phyloP scores from a whole-genome alignment of 2,797 vertebrate species.

The Lepus oiostolus region DNA sequence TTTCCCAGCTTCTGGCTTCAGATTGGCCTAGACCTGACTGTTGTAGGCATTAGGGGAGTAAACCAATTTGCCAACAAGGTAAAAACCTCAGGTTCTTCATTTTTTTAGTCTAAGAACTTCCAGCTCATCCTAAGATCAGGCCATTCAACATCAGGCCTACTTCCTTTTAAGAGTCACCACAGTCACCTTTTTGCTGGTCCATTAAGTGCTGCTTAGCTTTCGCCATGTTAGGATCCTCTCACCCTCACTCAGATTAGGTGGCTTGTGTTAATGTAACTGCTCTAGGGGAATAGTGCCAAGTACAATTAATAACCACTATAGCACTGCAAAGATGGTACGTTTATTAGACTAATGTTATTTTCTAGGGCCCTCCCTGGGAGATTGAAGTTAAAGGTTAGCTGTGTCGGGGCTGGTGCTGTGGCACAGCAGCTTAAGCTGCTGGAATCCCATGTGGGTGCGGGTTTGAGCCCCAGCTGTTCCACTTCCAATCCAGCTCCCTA shows the following conservation, averaged over 20 bases:
- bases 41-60: too few species aligned
- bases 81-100: neutral
- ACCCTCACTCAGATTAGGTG: neutral
- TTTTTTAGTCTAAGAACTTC: neutral
- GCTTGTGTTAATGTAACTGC: neutral
- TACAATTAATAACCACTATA: neutral
- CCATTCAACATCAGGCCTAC: neutral
- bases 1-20: too few species aligned
- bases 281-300: neutral
- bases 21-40: too few species aligned
- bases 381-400: neutral
- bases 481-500: too few species aligned
- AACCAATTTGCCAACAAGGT: neutral
- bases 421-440: too few species aligned
- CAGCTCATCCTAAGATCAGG: neutral
- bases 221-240: neutral
- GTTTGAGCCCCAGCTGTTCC: too few species aligned
- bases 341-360: neutral
- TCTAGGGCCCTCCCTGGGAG: neutral
- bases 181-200: neutral
- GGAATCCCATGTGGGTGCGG: too few species aligned
- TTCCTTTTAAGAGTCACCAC: neutral
- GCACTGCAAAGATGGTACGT: neutral
- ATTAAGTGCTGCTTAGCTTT: neutral
- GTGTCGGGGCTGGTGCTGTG: too few species aligned